phyloP scores from a whole-genome alignment of 2,113 vertebrate species.

The Thinocorus orbignyianus region DNA sequence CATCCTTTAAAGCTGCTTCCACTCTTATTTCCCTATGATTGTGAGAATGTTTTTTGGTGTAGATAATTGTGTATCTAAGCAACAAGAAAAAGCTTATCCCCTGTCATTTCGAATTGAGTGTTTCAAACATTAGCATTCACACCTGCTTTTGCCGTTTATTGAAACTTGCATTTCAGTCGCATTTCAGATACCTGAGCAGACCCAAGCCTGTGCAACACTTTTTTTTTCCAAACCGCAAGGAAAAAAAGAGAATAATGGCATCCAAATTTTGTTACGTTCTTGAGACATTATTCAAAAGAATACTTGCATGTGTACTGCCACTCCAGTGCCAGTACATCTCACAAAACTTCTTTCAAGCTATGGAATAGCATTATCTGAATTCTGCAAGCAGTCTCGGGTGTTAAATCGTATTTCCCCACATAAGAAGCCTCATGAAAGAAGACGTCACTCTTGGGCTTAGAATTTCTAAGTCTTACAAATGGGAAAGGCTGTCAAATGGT shows the following conservation, averaged over 20 bases:
- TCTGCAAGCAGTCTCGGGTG: neutral
- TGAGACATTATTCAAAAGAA: neutral
- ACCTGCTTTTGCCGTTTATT: neutral
- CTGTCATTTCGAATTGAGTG: neutral
- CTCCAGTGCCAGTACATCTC: neutral
- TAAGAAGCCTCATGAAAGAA: neutral
- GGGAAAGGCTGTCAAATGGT: neutral
- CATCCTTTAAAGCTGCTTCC: neutral
- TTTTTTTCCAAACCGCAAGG: neutral
- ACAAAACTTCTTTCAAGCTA: neutral
- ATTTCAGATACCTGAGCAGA: neutral
- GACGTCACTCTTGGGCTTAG: neutral
- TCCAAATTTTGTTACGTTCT: neutral
- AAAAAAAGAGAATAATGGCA: neutral
- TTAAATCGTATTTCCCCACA: neutral
- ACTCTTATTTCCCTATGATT: neutral
- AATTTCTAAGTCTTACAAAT: neutral
- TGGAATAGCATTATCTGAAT: neutral
- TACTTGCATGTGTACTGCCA: neutral
- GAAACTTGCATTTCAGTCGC: neutral
- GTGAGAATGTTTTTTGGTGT: neutral
- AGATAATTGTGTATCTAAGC: constrained; percentile 46
- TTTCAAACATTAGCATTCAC: neutral
- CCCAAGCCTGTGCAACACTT: neutral
- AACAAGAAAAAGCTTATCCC: constrained; percentile 11